phyloP scores from a whole-genome alignment of 2,113 vertebrate species.

The Nesoenas mayeri region DNA sequence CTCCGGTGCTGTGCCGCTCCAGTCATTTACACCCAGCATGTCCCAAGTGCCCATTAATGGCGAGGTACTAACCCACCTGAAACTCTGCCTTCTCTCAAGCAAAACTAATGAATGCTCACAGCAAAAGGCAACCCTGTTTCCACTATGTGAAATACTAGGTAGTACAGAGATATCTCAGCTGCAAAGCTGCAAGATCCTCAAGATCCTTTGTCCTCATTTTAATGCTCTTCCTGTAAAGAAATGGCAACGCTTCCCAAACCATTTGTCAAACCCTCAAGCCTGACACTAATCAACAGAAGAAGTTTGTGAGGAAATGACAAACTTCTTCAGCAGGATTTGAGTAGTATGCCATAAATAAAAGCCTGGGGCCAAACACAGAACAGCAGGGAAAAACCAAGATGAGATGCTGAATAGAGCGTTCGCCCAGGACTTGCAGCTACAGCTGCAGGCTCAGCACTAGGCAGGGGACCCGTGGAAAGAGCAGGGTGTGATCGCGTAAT shows the following conservation, averaged over 20 bases:
- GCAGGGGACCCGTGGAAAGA: neutral
- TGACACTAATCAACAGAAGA: neutral
- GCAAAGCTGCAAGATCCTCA: neutral
- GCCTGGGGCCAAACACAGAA: neutral
- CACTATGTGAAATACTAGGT: neutral
- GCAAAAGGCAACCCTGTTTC: neutral
- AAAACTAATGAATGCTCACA: neutral
- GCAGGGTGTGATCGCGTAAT: neutral
- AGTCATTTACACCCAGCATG: neutral
- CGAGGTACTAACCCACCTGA: neutral
- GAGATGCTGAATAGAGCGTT: neutral
- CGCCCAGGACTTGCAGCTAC: neutral
- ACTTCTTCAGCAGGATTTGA: neutral
- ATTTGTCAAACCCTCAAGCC: neutral
- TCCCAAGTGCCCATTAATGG: constrained; percentile 1
- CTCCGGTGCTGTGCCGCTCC: neutral
- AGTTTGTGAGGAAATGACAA: neutral
- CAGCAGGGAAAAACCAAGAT: neutral
- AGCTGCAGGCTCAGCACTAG: neutral
- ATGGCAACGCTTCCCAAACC: neutral
- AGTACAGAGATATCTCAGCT: neutral
- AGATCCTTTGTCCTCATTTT: neutral
- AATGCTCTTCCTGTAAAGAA: neutral
- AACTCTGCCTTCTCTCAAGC: constrained; percentile 4
- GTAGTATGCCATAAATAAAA: neutral